Evolutionary conservation across 2,888 invertebrate genomes (phyloP), one percentile per base, ranked within the genome.

Genomic region (Cordylochernes scorpioides): DNA sequence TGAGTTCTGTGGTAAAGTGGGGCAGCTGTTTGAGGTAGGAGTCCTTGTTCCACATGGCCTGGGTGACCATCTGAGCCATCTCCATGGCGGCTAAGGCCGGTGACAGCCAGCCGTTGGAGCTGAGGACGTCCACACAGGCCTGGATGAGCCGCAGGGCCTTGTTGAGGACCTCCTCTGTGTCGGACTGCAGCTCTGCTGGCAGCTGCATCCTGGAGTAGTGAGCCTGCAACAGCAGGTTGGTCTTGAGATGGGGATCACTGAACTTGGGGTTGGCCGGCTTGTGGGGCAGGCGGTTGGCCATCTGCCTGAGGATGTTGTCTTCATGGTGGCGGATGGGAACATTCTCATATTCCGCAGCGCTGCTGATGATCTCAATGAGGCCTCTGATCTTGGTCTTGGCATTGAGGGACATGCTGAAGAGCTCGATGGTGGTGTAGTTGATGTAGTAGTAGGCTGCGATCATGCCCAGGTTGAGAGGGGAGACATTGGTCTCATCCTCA

Each of bases 401-500:
- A 43, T 86, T 91, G 27, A 99, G 58, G 0, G 94, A 94, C 47
- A 91, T 65, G 48, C 86, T 86, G 63, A 99, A 99, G 44, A 99
- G 59, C 53, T 97, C 97, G 33, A 97, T 97, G 0, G 97, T 99
- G 0, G 91, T 88, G 47, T 99, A 97, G 54, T 94, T 91, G 46
- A 97, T 97, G 57, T 97, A 97, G 54, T 99, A 99, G 57, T 99
- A 99, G 0, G 94, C 88, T 0, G 97, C 94, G 52, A 99, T 99
- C 91, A 99, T 97, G 48, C 97, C 97, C 50, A 99, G 59, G 61
- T 99, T 99, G 18, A 97, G 62, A 0, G 97, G 88, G 34, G 80
- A 64, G 1, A 82, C 77, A 51, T 97, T 91, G 72, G 97, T 82
- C 44, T 97, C 94, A 42, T 97, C 94, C 51, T 94, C 91, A 5